Conservation (phyloP, 1,140 invertebrate species). For the Procambarus virginalis region DNA sequence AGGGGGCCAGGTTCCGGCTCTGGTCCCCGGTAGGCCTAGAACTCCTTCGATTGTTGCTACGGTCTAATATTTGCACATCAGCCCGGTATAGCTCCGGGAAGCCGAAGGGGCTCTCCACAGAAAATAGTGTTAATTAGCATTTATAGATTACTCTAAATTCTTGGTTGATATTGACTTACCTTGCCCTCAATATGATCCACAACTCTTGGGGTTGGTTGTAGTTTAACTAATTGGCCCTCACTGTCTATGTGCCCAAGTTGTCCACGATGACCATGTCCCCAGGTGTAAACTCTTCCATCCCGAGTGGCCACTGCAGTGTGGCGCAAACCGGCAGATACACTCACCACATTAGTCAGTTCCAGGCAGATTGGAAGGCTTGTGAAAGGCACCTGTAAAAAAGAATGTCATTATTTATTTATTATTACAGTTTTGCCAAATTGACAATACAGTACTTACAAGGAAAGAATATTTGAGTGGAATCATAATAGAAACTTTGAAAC, state of each 20-base stretch:
- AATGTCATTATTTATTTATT: background rate
- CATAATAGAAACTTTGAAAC: background rate
- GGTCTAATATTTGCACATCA: too few species aligned
- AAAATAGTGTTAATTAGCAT: too few species aligned
- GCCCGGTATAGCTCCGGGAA: too few species aligned
- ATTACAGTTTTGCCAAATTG: background rate
- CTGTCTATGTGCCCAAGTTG: conserved; percentile 79
- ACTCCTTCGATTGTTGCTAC: too few species aligned
- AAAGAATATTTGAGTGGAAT: too few species aligned
- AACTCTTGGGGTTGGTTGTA: conserved; percentile 53
- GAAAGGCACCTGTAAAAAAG: conserved; percentile 62
- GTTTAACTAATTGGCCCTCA: conserved; percentile 71
- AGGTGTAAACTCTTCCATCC: conserved; percentile 77
- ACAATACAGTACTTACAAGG: too few species aligned
- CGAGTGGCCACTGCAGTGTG: conserved; percentile 82
- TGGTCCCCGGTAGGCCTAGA: too few species aligned
- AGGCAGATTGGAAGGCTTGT: conserved; percentile 69
- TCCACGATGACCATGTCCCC: conserved; percentile 80
- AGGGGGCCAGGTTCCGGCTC: too few species aligned
- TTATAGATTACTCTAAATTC: too few species aligned
- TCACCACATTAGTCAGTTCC: conserved; percentile 67
- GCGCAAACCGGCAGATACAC: conserved; percentile 79
- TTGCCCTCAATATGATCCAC: conserved; percentile 63
- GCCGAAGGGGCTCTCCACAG: too few species aligned
- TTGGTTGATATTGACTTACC: conserved; percentile 10